Evolutionary conservation across 1,140 invertebrate genomes (phyloP).

Genomic region (Saccostrea cuccullata): DNA sequence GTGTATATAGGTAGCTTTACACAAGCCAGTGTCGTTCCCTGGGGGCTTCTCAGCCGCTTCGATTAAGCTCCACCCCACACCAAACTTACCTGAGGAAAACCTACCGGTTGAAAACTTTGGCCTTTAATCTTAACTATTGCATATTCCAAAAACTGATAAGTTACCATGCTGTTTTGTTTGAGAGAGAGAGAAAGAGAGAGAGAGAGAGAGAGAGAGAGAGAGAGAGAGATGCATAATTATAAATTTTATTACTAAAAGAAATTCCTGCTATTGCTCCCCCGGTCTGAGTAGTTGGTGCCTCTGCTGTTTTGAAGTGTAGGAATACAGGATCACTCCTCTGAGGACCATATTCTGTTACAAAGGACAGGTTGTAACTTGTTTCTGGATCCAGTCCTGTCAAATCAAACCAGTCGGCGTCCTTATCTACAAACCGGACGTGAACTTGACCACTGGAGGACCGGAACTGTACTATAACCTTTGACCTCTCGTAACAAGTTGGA

Average conservation of each 20-base stretch:
- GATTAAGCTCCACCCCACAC: no score
- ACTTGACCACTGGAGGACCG: background rate
- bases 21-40: no score
- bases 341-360: constrained; percentile 39
- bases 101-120: no score
- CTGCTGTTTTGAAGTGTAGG: constrained; percentile 42
- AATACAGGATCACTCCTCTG: constrained; percentile 43
- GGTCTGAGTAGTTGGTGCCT: background rate
- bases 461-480: constrained; percentile 1
- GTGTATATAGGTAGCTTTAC: no score
- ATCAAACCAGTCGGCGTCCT: constrained; percentile 26
- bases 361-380: constrained; percentile 43
- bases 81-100: no score
- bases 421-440: constrained; percentile 7
- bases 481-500: constrained; percentile 42
- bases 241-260: background rate
- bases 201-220: no score
- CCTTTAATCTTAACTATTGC: no score
- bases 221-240: no score
- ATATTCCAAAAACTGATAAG: no score
- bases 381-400: constrained; percentile 41
- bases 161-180: no score
- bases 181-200: no score
- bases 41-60: no score
- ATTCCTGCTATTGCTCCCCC: constrained; percentile 25